Evolutionary conservation across 2,113 vertebrate genomes (phyloP).

Genomic region (Eretmochelys imbricata): DNA sequence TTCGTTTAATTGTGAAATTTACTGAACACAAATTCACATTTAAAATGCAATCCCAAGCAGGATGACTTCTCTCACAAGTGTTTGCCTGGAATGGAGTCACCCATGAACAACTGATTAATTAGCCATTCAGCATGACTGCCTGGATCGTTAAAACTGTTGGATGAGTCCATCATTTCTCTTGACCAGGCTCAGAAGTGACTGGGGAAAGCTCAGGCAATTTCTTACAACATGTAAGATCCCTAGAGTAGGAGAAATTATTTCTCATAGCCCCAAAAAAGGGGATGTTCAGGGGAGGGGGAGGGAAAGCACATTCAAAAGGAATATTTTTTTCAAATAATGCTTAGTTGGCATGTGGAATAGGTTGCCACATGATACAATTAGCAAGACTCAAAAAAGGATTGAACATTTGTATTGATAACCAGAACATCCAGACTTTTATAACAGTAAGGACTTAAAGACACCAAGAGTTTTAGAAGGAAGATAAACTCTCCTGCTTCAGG

Average conservation of each 20-base stretch:
- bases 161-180: neutral
- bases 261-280: neutral
- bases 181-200: neutral
- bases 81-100: constrained; percentile 22
- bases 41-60: constrained; percentile 39
- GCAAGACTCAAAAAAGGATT: neutral
- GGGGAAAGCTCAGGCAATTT: neutral
- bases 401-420: neutral
- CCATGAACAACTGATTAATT: constrained; percentile 32
- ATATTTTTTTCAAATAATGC: neutral
- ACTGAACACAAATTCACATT: neutral
- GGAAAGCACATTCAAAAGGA: neutral
- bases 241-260: neutral
- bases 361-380: neutral
- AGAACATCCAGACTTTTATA: neutral
- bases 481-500: neutral
- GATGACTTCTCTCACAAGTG: neutral
- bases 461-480: neutral
- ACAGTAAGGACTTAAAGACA: neutral
- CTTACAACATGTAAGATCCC: neutral
- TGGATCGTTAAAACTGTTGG: neutral
- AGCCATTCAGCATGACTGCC: constrained; percentile 52
- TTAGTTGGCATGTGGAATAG: neutral
- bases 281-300: neutral
- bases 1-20: constrained; percentile 24